Evolutionary conservation across 2,113 vertebrate species (phyloP).

Genomic region (Eidolon helvum): DNA sequence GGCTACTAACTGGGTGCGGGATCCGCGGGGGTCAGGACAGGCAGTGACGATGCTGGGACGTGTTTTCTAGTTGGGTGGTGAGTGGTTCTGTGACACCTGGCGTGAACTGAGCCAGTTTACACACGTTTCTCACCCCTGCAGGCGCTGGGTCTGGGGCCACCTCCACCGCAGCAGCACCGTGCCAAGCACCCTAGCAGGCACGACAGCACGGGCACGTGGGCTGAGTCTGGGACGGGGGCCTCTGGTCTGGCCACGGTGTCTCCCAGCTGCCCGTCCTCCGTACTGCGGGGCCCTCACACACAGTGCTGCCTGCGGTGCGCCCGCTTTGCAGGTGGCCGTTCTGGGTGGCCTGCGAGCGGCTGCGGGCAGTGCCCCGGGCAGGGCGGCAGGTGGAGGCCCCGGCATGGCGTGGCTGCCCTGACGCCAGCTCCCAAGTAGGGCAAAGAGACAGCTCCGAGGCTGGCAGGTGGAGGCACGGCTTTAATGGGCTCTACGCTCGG

Average conservation of each 20-base stretch:
- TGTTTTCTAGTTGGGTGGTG: neutral
- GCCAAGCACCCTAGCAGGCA: rapidly evolving
- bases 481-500: neutral
- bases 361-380: neutral
- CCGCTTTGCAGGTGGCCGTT: too few relatives aligned
- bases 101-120: rapidly evolving
- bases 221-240: neutral
- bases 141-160: too few relatives aligned
- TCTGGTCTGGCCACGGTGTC: neutral
- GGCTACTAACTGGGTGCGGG: rapidly evolving
- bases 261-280: rapidly evolving
- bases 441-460: neutral
- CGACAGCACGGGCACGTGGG: neutral
- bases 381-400: too few relatives aligned
- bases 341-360: neutral
- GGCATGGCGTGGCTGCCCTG: neutral
- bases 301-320: rapidly evolving
- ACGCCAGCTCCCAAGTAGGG: neutral
- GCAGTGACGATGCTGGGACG: rapidly evolving
- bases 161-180: neutral
- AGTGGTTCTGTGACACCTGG: rapidly evolving
- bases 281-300: neutral
- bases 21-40: rapidly evolving
- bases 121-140: neutral
- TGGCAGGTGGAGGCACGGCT: neutral